These are phyloP conservation scores for Otis tarda DNA, from an alignment of 2,113 vertebrate species.

Conservation along the genomic window DNA sequence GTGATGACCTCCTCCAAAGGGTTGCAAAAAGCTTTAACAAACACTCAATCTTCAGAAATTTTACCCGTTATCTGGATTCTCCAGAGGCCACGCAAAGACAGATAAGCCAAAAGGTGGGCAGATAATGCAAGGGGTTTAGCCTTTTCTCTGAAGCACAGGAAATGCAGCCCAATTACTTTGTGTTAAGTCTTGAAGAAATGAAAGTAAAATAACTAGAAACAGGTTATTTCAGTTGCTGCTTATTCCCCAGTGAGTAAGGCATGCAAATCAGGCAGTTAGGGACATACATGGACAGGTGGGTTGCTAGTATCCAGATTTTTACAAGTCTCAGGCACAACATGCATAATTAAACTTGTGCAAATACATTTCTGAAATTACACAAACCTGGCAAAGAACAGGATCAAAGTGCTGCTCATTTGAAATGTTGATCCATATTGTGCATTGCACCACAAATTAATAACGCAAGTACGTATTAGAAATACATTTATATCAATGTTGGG, in stretches of 20 bases:
- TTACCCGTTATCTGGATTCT: neutral
- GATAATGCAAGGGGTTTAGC: neutral
- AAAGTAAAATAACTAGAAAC: constrained; percentile 5
- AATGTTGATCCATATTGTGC: neutral
- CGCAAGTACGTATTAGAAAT: neutral
- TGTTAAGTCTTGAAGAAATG: neutral
- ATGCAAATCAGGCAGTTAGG: constrained; percentile 34
- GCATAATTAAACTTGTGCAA: constrained; percentile 7
- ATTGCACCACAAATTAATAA: neutral
- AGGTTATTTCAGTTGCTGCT: neutral
- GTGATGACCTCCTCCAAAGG: neutral
- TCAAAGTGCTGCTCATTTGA: neutral
- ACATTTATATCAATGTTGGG: neutral
- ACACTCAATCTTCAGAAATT: neutral
- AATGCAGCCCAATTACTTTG: neutral
- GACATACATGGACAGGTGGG: neutral
- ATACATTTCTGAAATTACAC: constrained; percentile 10
- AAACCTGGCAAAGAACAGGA: neutral
- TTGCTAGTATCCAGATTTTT: neutral
- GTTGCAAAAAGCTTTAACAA: neutral
- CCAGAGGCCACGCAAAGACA: neutral
- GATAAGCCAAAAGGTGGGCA: neutral
- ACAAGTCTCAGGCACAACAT: neutral
- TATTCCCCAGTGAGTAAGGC: neutral
- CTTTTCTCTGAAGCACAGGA: constrained; percentile 4